Base-by-base conservation (phyloP, 37 sponge, comb jelly and placozoan species). In the Theonella swinhoei region DNA sequence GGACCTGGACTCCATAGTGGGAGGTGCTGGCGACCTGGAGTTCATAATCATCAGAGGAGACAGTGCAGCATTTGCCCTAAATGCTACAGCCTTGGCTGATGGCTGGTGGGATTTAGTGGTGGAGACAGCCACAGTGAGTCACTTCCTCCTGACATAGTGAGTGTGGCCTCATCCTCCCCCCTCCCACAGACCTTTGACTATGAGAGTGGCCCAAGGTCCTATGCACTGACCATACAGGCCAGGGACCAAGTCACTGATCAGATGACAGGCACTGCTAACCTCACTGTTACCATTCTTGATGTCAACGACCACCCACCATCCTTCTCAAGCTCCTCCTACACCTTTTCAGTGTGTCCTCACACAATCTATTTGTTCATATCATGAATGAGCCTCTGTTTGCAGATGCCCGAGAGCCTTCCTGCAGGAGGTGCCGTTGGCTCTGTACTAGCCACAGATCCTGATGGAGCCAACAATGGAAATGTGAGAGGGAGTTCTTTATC, bases 401-500 rank as follows among this genome's bases (percentile, higher is more conserved):
- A 63, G 8, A 68, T 89, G 3, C n/a, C 80, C 1, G 89, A 89
- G 74, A 35, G 25, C 8, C 24, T 64, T 25, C 34, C 66, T n/a
- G 22, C 34, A 19, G 75, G 66, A 5, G 61, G 72, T 2, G 28
- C 74, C 22, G 78, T 89, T 24, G 79, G 83, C 11, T 77, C 79
- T n/a, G 67, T 89, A 41, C 67, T 83, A 19, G 89, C 89, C 43
- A 83, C 79, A 11, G 89, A 89, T 38, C 70, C 0, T 0, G 89
- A 89, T 70, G 79, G 79, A 35, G 79, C 73, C 39, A 4, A 14
- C 37, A 78, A 71, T 72, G 87, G 87, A 78, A 78, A 42, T 29
- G 79, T 86, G 29, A 80, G 81, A 1, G 30, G 14, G 66, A 19
- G 9, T 62, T 39, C 35, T 66, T 11, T 58, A 20, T 19, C 19